Evolutionary conservation across 2,797 vertebrate genomes (phyloP), one percentile per base, ranked within the genome.

Genomic region (Premnoplex brunnescens): DNA sequence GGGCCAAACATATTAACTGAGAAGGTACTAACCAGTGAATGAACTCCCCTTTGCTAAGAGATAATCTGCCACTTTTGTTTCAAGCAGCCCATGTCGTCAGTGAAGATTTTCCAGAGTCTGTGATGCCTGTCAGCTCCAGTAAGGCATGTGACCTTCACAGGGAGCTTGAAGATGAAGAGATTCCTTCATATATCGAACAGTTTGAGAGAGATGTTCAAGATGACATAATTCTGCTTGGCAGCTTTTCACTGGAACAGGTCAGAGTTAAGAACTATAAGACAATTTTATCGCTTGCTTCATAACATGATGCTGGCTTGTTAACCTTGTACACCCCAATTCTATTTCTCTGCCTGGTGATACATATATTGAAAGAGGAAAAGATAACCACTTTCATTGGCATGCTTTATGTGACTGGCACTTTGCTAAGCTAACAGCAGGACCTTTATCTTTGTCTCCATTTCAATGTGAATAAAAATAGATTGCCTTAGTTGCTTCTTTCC

Each of bases 171-270:
- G 96, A 97, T 74, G 98, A 97, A 97, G 97, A 93, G 96, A 97
- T 98, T 91, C 98, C 98, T 92, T 96, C 96, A 89, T 98, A 98
- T 96, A 95, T 98, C 5, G 96, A 99, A 95, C 98, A 98, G 97
- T 98, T 98, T 92, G 98, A 98, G 97, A 98, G 98, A 96, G 96
- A 97, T 52, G 98, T 98, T 98, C 98, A 97, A 96, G 97, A 98
- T 98, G 98, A 99, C 96, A 98, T 98, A 98, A 98, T 99, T 98
- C 98, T 98, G 97, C 98, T 99, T 97, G 98, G 98, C 98, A 98
- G 98, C 97, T 97, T 98, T 98, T 98, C 98, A 96, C 96, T 98
- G 97, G 98, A 98, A 98, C 98, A 99, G 99, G 99, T 99, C 98
- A 99, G 98, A 95, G 91, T 97, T 97, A 98, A 98, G 98, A 98